A percentile compares a stretch with the other conserved stretches of the same genome.
These are phyloP conservation scores for Mycetomoellerius zeteki DNA, from an alignment of 1,140 invertebrate genomes.

Conservation along the genomic window DNA sequence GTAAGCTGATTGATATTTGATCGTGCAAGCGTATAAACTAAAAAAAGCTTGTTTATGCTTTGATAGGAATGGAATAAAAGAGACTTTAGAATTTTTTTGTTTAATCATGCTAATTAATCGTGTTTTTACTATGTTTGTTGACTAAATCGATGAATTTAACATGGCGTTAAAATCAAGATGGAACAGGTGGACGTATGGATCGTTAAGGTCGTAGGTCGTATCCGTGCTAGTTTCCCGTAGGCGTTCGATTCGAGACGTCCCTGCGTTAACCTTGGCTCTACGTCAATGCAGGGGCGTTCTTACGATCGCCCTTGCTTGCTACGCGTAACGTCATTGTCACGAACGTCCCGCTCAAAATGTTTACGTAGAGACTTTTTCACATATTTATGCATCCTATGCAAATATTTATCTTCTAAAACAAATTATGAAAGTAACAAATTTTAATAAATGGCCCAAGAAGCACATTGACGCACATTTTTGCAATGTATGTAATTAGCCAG, in stretches of 20 bases:
- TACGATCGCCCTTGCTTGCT: constrained; percentile 41
- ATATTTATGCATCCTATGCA: constrained; percentile 5
- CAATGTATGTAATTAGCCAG: neutral
- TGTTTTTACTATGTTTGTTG: neutral
- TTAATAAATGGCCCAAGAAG: too few species aligned
- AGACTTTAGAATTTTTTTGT: neutral
- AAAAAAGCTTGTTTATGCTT: neutral
- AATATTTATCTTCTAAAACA: constrained; percentile 14
- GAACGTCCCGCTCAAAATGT: constrained; percentile 69
- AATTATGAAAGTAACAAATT: neutral
- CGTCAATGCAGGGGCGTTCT: constrained; percentile 75
- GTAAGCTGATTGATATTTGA: neutral
- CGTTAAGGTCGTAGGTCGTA: constrained; percentile 63
- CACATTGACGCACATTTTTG: neutral
- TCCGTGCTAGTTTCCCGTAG: constrained; percentile 64
- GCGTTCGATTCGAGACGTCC: constrained; percentile 73
- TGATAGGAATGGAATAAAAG: constrained; percentile 12
- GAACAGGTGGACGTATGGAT: constrained; percentile 69
- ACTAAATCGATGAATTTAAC: constrained; percentile 48
- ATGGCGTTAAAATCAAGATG: constrained; percentile 26
- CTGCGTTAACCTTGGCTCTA: constrained; percentile 74
- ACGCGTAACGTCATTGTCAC: constrained; percentile 71
- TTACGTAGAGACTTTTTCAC: constrained; percentile 59
- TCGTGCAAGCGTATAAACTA: neutral
- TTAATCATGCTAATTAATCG: constrained; percentile 12